Evolutionary conservation across 2,113 vertebrate species (phyloP).

Genomic region (Corapipo altera): DNA sequence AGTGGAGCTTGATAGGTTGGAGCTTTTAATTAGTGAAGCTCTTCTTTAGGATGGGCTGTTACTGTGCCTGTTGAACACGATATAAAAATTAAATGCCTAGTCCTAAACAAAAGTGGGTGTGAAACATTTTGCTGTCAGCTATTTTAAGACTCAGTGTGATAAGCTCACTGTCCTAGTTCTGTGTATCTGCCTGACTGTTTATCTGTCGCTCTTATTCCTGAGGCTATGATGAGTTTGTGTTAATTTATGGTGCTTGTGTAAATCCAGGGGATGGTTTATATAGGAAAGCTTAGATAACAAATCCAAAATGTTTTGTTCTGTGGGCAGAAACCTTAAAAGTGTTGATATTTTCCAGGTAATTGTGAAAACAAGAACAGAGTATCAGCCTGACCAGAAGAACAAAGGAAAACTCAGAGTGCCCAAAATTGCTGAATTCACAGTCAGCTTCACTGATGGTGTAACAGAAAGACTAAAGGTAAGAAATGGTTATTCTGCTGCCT

Average conservation of each 20-base stretch:
- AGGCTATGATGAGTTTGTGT: not conserved
- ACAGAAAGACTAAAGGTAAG: conserved; percentile 89
- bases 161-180: not conserved
- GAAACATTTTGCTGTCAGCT: not conserved
- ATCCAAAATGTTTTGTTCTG: not conserved
- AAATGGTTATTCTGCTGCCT: conserved; percentile 18
- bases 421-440: conserved; percentile 98
- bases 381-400: conserved; percentile 96
- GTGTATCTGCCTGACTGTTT: not conserved
- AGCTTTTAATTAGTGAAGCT: not conserved
- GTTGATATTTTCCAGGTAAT: conserved; percentile 84
- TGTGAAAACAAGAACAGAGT: conserved; percentile 97
- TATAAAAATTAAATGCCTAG: not conserved
- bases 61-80: not conserved
- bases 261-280: not conserved
- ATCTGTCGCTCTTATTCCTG: not conserved
- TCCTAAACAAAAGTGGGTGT: not conserved
- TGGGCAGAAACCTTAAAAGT: not conserved
- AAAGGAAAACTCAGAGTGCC: conserved; percentile 93
- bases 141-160: not conserved
- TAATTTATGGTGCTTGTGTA: not conserved
- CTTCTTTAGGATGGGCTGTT: not conserved
- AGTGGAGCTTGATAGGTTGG: not conserved
- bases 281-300: not conserved
- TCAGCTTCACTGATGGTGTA: conserved; percentile 91